Evolutionary conservation across 2,888 invertebrate genomes (phyloP).

Genomic region (Leptopterna dolabrata): DNA sequence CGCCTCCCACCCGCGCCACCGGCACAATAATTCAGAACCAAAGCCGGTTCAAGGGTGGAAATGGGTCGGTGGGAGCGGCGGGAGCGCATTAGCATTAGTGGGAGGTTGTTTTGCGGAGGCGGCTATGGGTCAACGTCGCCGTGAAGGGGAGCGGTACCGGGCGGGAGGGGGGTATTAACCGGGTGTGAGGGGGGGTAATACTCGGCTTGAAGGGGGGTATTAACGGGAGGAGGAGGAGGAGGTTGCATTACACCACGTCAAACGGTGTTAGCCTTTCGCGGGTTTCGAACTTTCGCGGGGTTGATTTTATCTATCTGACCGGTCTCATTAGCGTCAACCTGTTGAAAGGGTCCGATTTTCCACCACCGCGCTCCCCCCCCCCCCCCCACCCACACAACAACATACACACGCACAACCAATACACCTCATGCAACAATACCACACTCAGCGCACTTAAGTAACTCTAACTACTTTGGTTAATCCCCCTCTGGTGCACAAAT

Average conservation of each 20-base stretch:
- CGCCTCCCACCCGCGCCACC: background rate
- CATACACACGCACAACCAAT: too few species aligned
- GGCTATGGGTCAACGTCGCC: too few species aligned
- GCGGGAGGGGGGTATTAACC: background rate
- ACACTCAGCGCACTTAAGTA: too few species aligned
- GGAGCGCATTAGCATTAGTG: slow-evolving; percentile 35
- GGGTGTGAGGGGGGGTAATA: background rate
- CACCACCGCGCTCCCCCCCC: background rate
- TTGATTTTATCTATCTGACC: slow-evolving; percentile 37
- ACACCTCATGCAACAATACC: too few species aligned
- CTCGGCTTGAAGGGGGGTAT: background rate
- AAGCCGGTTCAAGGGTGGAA: background rate
- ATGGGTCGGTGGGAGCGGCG: background rate
- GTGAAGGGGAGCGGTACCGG: too few species aligned
- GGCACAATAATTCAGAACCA: slow-evolving; percentile 47
- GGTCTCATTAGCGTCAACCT: slow-evolving; percentile 44
- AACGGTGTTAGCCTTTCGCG: background rate
- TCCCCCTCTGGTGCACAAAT: too few species aligned
- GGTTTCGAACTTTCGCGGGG: slow-evolving; percentile 14
- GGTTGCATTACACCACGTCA: background rate
- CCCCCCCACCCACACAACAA: too few species aligned
- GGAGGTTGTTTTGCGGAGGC: background rate
- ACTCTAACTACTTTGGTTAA: too few species aligned
- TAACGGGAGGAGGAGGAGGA: background rate
- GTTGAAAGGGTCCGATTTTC: slow-evolving; percentile 16